phyloP scores from a whole-genome alignment of 2,113 vertebrate genomes.

The Hippopotamus amphibius region DNA sequence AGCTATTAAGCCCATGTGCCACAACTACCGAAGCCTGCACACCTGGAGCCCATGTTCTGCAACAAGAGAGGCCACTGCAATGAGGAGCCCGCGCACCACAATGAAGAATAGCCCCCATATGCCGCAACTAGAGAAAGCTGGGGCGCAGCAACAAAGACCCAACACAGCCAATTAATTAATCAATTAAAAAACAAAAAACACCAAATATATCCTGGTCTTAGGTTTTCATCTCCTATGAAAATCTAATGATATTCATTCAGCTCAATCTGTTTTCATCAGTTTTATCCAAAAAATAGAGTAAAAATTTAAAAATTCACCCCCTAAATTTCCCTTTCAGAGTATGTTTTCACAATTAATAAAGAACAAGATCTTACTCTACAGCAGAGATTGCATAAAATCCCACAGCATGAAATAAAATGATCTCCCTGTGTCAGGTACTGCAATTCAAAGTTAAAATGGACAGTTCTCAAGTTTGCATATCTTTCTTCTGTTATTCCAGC shows the following conservation, averaged over 20 bases:
- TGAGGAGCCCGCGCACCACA: too few relatives aligned
- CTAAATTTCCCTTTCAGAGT: not conserved
- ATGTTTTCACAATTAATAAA: not conserved
- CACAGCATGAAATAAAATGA: not conserved
- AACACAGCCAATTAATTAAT: too few relatives aligned
- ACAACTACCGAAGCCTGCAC: too few relatives aligned
- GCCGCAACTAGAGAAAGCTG: too few relatives aligned
- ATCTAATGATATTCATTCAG: not conserved
- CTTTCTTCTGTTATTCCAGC: not conserved
- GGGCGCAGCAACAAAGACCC: too few relatives aligned
- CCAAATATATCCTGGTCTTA: not conserved
- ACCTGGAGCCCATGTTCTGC: too few relatives aligned
- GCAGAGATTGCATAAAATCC: not conserved
- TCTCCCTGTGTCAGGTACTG: not conserved
- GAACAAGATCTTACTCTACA: not conserved
- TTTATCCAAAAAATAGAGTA: not conserved
- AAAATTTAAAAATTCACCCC: not conserved
- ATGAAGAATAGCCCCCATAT: too few relatives aligned
- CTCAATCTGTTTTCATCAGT: not conserved
- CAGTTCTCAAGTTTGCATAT: not conserved
- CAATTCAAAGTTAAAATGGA: conserved; percentile 30
- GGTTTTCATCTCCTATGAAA: not conserved
- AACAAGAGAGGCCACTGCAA: too few relatives aligned
- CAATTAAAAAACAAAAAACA: too few relatives aligned
- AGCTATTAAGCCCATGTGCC: too few relatives aligned